phyloP scores from a whole-genome alignment of 2,888 invertebrate species.

The Pseudococcus jackbeardsleyi region DNA sequence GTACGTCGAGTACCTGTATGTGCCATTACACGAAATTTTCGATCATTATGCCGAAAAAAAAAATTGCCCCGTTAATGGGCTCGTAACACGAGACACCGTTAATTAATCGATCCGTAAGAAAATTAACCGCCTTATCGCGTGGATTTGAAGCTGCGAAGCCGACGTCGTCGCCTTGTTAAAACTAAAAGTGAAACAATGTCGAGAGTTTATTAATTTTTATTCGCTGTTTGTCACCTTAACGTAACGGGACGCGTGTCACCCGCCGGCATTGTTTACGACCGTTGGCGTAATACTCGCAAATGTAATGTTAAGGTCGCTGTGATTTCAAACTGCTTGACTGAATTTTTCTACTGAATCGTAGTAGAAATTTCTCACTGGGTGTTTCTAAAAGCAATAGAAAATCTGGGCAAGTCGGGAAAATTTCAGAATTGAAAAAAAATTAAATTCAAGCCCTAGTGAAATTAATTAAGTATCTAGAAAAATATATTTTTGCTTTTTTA shows the following conservation, averaged over 20 bases:
- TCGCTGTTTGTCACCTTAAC: neutral
- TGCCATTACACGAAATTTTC: neutral
- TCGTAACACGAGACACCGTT: neutral
- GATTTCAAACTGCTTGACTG: too few species aligned
- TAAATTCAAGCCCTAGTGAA: too few species aligned
- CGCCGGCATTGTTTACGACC: neutral
- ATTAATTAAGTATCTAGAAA: too few species aligned
- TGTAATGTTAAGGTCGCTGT: too few species aligned
- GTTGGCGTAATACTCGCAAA: neutral
- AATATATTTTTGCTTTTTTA: too few species aligned
- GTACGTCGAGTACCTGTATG: neutral
- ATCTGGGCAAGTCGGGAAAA: too few species aligned
- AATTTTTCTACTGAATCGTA: too few species aligned
- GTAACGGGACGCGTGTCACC: constrained; percentile 6
- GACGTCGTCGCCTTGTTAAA: neutral
- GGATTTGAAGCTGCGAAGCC: neutral
- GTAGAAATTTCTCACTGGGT: too few species aligned
- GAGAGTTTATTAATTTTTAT: constrained; percentile 18
- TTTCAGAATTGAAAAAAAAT: too few species aligned
- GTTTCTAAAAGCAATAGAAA: too few species aligned
- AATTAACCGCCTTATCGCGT: neutral
- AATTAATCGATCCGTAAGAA: neutral
- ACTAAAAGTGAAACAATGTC: constrained; percentile 33
- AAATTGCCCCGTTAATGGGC: constrained; percentile 4
- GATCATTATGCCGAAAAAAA: neutral